Evolutionary conservation across 2,113 vertebrate genomes (phyloP).

Genomic region (Gymnocephalus cernua): DNA sequence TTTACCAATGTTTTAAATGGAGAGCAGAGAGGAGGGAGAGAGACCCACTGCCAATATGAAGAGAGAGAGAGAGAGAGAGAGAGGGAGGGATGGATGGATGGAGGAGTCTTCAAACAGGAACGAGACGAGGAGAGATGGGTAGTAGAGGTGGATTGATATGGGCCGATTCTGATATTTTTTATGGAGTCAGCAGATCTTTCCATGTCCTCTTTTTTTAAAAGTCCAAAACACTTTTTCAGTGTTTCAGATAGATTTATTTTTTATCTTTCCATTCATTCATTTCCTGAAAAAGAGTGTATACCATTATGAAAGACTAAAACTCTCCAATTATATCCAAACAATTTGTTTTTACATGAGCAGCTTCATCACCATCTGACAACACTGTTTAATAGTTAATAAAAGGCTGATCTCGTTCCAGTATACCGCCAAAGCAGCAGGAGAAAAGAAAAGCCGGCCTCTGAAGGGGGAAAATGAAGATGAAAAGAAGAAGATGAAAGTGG

Average conservation of each 20-base stretch:
- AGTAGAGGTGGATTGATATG: neutral
- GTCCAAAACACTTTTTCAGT: slow-evolving; percentile 6
- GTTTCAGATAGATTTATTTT: neutral
- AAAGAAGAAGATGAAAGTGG: neutral
- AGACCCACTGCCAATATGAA: slow-evolving; percentile 49
- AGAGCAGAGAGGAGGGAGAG: slow-evolving; percentile 11
- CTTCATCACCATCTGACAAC: slow-evolving; percentile 1
- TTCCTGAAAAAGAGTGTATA: neutral
- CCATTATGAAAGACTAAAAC: neutral
- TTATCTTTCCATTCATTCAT: neutral
- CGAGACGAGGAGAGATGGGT: neutral
- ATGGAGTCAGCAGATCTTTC: neutral
- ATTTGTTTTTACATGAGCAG: neutral
- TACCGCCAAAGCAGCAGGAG: slow-evolving; percentile 34
- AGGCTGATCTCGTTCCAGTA: neutral
- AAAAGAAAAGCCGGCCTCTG: slow-evolving; percentile 19
- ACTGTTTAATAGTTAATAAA: neutral
- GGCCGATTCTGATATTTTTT: neutral
- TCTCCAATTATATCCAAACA: slow-evolving; percentile 7
- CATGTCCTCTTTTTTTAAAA: neutral
- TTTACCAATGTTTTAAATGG: slow-evolving; percentile 79
- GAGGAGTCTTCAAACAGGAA: neutral
- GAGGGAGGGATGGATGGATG: neutral
- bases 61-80: slow-evolving; percentile 9
- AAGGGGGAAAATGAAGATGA: neutral